phyloP scores from a whole-genome alignment of 2,797 vertebrate genomes.

The Tapera naevia region DNA sequence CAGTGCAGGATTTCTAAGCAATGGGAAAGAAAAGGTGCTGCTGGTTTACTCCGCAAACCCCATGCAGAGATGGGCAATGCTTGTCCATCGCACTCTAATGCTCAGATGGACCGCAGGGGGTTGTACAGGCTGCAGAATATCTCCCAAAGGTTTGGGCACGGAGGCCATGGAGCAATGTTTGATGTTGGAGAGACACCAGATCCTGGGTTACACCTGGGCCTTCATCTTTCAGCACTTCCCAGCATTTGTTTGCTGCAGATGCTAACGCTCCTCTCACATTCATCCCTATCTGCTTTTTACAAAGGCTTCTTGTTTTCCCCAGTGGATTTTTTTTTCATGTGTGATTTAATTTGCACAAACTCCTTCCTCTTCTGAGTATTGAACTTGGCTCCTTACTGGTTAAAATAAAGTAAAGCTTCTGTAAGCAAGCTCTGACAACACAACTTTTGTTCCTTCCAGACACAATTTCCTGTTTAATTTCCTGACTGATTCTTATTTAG shows the following conservation, averaged over 20 bases:
- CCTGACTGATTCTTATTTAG: conserved; percentile 45
- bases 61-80: fast-evolving
- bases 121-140: not conserved
- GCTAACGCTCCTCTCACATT: not conserved
- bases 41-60: not conserved
- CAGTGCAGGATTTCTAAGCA: fast-evolving
- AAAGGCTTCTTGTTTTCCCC: conserved; percentile 39
- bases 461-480: conserved; percentile 69
- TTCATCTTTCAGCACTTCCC: not conserved
- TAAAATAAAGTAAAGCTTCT: conserved; percentile 51
- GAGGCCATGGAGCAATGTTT: not conserved
- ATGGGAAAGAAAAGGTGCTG: not conserved
- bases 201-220: not conserved
- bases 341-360: conserved; percentile 35
- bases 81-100: not conserved
- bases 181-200: not conserved
- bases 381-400: conserved; percentile 45
- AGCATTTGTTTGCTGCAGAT: not conserved
- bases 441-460: conserved; percentile 62
- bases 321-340: fast-evolving
- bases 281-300: not conserved
- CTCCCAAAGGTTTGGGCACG: not conserved
- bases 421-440: conserved; percentile 30
- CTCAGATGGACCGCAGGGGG: not conserved
- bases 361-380: conserved; percentile 27